Evolutionary conservation across 2,113 vertebrate genomes (phyloP), one percentile per base, ranked within the genome.

Genomic region (Cariama cristata): DNA sequence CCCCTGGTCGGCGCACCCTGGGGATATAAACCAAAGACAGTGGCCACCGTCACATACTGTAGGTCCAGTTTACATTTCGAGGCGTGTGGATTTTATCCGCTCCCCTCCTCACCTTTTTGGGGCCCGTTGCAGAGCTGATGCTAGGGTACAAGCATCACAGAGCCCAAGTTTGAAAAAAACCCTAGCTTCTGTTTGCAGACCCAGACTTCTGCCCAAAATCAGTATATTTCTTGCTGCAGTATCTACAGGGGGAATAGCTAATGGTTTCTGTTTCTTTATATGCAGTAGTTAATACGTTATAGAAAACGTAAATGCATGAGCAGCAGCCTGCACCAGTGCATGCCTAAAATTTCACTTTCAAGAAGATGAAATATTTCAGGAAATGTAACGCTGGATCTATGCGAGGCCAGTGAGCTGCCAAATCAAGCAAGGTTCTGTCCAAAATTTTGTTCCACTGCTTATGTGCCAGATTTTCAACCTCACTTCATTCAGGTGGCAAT

Each of bases 401-500:
- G 20, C 0, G 2, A 94, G 33, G 30, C 22, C 50, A 64, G 9
- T 44, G 15, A 82, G 47, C n/a, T 69, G 79, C 81, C 82, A 92
- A 90, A 76, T 76, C 49, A 88, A 92, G 76, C 33, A 96, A 63
- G 20, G 42, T 73, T 86, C 53, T 90, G 49, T 62, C 72, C 79
- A 86, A 86, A 89, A 63, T 55, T 90, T 62, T 83, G 5, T 81
- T 95, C 59, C 42, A 11, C 8, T 58, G 17, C 8, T 92, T 84
- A 58, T 27, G 12, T 44, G 45, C 30, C 74, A 55, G 32, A 42
- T 85, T 82, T 97, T 73, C 58, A 66, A 68, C 21, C 14, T 86
- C 21, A 5, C 17, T 69, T 88, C n/a, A 50, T 71, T 88, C 55
- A 63, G 50, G 59, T 5, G 3, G 28, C 33, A 73, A 32, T 20